These are phyloP conservation scores for Himalopsyche phryganea DNA, from an alignment of 1,140 invertebrate genomes.

Conservation along the genomic window DNA sequence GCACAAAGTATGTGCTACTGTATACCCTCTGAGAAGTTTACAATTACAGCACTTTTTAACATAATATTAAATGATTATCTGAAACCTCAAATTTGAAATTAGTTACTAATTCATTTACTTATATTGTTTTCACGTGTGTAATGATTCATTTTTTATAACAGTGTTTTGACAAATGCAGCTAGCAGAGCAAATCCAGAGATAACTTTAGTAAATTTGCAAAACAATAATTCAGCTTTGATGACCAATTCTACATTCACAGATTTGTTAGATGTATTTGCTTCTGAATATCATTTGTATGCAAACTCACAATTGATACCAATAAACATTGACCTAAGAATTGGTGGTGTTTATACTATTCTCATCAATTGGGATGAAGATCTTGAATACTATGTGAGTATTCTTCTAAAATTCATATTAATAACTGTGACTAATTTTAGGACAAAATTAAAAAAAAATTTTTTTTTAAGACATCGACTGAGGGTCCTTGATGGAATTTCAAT, in stretches of 20 bases:
- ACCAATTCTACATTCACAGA: constrained; percentile 37
- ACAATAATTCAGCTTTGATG: constrained; percentile 37
- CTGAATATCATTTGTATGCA: constrained; percentile 42
- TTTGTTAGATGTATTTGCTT: constrained; percentile 43
- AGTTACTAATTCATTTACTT: constrained; percentile 4
- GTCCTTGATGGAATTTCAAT: no score
- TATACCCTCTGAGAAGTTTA: no score
- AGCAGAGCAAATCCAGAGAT: constrained; percentile 49
- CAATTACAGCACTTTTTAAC: no score
- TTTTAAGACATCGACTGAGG: no score
- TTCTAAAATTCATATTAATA: not conserved
- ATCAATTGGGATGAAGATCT: constrained; percentile 38
- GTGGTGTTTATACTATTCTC: constrained; percentile 58
- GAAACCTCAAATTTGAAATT: no score
- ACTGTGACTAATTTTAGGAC: no score
- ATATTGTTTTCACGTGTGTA: no score
- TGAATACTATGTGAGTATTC: constrained; percentile 11
- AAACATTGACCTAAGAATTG: constrained; percentile 46
- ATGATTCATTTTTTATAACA: constrained; percentile 14
- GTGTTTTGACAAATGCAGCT: constrained; percentile 44
- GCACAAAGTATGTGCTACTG: no score
- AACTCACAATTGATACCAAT: constrained; percentile 36
- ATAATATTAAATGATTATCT: not conserved
- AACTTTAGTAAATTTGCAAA: constrained; percentile 38
- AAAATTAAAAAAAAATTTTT: no score